These are phyloP conservation scores for Syngnathus typhle DNA, from an alignment of 2,113 vertebrate genomes.

Conservation along the genomic window DNA sequence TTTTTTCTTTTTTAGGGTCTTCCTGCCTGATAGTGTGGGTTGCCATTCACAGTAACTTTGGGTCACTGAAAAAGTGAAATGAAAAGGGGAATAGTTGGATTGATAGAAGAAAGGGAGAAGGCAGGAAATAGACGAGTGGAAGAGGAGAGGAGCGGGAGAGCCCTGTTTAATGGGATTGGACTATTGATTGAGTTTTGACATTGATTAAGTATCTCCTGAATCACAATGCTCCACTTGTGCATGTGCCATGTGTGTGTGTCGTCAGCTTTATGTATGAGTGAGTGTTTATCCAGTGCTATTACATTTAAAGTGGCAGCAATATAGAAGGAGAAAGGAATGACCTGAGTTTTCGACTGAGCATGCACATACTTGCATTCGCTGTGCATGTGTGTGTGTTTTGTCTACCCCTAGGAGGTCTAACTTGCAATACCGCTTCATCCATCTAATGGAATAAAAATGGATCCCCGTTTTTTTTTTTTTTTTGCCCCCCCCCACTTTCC, in stretches of 20 bases:
- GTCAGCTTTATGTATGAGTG: conserved; percentile 18
- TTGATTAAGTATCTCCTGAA: conserved; percentile 74
- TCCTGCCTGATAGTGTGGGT: conserved; percentile 52
- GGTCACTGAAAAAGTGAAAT: conserved; percentile 45
- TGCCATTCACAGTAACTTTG: conserved; percentile 40
- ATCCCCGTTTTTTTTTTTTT: conserved; percentile 8
- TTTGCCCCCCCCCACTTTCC: neutral
- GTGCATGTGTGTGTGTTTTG: conserved; percentile 21
- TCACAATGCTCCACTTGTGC: conserved; percentile 62
- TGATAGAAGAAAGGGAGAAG: conserved; percentile 48
- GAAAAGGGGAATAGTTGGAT: conserved; percentile 43
- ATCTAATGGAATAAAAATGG: conserved; percentile 48
- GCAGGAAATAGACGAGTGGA: conserved; percentile 31
- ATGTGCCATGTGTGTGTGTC: conserved; percentile 13
- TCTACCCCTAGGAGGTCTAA: conserved; percentile 45
- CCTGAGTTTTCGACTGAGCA: conserved; percentile 14
- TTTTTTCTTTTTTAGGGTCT: conserved; percentile 11
- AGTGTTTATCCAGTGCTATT: conserved; percentile 14
- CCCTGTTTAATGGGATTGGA: conserved; percentile 62
- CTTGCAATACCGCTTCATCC: conserved; percentile 53
- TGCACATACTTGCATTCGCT: conserved; percentile 29
- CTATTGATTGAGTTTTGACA: conserved; percentile 75
- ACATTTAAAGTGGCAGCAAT: conserved; percentile 7
- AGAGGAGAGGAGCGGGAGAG: conserved; percentile 15
- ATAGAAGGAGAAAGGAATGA: conserved; percentile 24